phyloP scores from a whole-genome alignment of 64 coral and sea anemone species.

The Montipora sp. region DNA sequence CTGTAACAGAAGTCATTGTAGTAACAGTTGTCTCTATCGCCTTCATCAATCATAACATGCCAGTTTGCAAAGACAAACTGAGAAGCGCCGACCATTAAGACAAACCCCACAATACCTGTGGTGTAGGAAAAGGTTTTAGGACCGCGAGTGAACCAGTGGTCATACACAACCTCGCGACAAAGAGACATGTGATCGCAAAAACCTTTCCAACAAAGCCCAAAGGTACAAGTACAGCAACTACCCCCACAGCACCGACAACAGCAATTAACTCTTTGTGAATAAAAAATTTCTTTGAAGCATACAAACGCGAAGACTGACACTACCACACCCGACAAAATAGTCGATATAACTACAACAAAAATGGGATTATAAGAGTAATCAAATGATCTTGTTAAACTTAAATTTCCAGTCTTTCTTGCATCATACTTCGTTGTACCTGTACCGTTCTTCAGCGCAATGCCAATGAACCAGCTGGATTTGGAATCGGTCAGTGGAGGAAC shows the following conservation, averaged over 20 bases:
- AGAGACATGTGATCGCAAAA: no score
- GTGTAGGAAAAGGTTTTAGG: conserved; percentile 68
- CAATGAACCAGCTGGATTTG: conserved; percentile 51
- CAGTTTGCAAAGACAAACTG: conserved; percentile 66
- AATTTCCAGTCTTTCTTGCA: background rate
- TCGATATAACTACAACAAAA: conserved; percentile 8
- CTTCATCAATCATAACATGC: conserved; percentile 14
- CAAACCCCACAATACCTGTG: conserved; percentile 70
- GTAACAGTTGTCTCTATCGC: conserved; percentile 46
- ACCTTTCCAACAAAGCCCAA: conserved; percentile 31
- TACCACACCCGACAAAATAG: no score
- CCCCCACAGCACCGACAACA: no score
- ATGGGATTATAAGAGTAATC: conserved; percentile 47
- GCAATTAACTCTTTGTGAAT: no score
- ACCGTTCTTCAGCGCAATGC: background rate
- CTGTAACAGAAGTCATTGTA: conserved; percentile 79
- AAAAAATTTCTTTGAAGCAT: no score
- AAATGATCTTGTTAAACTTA: conserved; percentile 28
- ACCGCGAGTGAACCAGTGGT: conserved; percentile 63
- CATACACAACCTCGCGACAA: no score
- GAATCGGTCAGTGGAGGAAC: conserved; percentile 45
- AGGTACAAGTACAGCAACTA: background rate
- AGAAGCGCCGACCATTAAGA: conserved; percentile 63
- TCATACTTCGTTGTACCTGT: background rate
- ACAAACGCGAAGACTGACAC: background rate